Conservation (phyloP, 2,797 vertebrate species). For the Buceros bicornis region DNA sequence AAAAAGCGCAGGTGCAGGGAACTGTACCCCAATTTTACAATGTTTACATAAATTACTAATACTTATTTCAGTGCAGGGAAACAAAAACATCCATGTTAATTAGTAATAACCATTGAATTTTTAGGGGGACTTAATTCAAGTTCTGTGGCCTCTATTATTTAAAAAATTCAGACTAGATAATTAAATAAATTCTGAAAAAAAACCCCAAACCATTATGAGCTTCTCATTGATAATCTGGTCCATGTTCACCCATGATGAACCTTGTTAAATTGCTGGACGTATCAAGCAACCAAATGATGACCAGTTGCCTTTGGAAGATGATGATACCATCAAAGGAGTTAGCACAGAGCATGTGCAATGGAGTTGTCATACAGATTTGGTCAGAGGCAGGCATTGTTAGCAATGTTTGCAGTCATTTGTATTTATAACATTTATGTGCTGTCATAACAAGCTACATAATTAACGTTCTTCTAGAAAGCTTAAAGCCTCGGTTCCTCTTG, state of each 20-base stretch:
- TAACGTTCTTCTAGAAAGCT: neutral
- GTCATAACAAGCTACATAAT: neutral
- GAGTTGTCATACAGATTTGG: neutral
- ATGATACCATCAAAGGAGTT: neutral
- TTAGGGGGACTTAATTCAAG: neutral
- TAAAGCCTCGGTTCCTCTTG: neutral
- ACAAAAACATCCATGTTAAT: neutral
- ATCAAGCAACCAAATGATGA: neutral
- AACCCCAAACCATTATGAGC: neutral
- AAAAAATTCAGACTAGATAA: neutral
- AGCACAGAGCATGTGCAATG: accelerated
- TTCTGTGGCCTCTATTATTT: neutral
- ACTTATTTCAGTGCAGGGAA: neutral
- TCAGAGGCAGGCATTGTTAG: neutral
- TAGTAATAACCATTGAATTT: neutral
- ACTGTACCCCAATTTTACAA: neutral
- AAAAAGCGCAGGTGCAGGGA: neutral
- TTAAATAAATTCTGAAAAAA: neutral
- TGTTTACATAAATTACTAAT: neutral
- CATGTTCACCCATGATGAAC: neutral
- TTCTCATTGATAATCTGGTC: neutral
- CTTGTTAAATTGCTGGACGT: neutral
- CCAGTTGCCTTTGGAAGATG: neutral
- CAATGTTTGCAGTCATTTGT: neutral
- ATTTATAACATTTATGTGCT: neutral